These are phyloP conservation scores for Acronicta alni DNA, from an alignment of 2,888 invertebrate species.

Conservation along the genomic window DNA sequence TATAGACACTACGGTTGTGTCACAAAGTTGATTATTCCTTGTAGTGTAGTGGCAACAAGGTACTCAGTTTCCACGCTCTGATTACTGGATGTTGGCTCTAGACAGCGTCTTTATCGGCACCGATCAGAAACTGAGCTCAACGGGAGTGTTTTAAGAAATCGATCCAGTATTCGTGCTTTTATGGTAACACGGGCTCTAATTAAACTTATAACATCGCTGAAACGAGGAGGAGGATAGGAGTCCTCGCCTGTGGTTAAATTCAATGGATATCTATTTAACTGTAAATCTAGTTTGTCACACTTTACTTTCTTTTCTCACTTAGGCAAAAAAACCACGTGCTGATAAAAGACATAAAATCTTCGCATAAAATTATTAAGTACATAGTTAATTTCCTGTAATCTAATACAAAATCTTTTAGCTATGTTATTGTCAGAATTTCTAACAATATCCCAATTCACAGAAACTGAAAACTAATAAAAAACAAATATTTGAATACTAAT, in stretches of 20 bases:
- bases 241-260: too few species aligned
- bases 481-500: conserved; percentile 8
- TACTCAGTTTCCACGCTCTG: conserved; percentile 89
- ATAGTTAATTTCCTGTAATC: neutral
- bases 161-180: conserved; percentile 51
- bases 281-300: conserved; percentile 5
- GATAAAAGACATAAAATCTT: conserved; percentile 1
- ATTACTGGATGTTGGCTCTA: conserved; percentile 89
- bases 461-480: neutral
- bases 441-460: neutral
- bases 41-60: conserved; percentile 73
- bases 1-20: conserved; percentile 61
- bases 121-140: conserved; percentile 80
- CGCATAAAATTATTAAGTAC: neutral
- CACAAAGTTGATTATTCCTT: conserved; percentile 69
- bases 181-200: conserved; percentile 27
- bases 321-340: conserved; percentile 12
- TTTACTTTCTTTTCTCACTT: conserved; percentile 20
- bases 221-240: neutral
- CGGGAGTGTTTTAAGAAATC: conserved; percentile 73
- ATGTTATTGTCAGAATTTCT: neutral
- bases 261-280: too few species aligned
- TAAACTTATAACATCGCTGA: conserved; percentile 9
- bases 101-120: conserved; percentile 86
- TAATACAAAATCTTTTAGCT: neutral